Conservation (phyloP, 2,888 invertebrate genomes). For the Nymphalis polychloros region DNA sequence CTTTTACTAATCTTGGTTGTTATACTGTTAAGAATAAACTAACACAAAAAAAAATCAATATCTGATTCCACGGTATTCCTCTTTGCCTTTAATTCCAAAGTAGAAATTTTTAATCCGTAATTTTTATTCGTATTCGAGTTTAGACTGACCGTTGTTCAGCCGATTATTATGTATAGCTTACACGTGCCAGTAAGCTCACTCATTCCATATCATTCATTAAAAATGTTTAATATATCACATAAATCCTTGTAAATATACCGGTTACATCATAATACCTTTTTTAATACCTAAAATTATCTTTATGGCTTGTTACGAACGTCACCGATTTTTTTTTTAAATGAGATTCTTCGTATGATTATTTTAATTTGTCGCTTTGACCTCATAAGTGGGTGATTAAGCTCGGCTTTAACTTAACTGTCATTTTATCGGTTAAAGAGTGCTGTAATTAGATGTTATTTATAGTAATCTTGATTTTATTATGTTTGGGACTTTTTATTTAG, state of each 20-base stretch:
- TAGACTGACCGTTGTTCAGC: too few species aligned
- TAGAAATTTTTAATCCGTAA: too few species aligned
- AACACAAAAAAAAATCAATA: too few species aligned
- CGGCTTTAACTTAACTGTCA: slow-evolving; percentile 28
- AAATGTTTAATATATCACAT: not conserved
- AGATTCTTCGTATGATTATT: slow-evolving; percentile 24
- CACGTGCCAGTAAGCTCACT: too few species aligned
- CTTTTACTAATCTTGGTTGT: too few species aligned
- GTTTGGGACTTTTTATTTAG: slow-evolving; percentile 7
- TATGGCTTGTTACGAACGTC: not conserved
- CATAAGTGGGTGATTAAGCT: slow-evolving; percentile 33
- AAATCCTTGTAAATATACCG: not conserved
- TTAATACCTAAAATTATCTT: slow-evolving; percentile 5
- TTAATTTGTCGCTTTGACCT: slow-evolving; percentile 36
- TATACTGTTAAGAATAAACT: too few species aligned
- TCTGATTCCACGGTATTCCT: too few species aligned
- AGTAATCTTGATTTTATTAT: slow-evolving; percentile 28
- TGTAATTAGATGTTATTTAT: slow-evolving; percentile 40
- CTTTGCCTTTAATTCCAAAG: too few species aligned
- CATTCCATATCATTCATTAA: too few species aligned
- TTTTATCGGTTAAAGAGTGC: slow-evolving; percentile 34
- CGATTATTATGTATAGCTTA: too few species aligned
- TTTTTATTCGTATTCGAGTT: too few species aligned
- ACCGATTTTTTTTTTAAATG: not conserved
- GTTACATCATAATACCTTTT: not conserved